Percentiles rank a stretch among this genome's conserved stretches.
Conservation (phyloP, 1,140 invertebrate species). For the Cheumatopsyche charites region DNA sequence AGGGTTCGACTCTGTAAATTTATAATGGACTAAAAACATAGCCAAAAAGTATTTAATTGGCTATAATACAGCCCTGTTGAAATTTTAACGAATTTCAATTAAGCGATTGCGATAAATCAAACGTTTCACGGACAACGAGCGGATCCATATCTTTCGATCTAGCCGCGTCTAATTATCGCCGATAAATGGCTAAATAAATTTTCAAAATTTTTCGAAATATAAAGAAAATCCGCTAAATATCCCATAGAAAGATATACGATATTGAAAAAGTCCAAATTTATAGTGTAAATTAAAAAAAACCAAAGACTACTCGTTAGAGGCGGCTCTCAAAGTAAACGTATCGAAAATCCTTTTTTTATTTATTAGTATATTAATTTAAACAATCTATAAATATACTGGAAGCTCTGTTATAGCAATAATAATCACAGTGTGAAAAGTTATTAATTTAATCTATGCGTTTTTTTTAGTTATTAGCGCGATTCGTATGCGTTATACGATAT, state of each 20-base stretch:
- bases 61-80: too few relatives aligned
- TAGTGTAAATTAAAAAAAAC: neutral
- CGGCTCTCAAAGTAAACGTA: neutral
- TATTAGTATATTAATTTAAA: constrained; percentile 9
- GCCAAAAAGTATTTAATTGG: too few relatives aligned
- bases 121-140: neutral
- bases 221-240: neutral
- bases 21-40: too few relatives aligned
- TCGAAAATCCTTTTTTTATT: neutral
- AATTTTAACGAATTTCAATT: neutral
- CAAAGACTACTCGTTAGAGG: neutral
- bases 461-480: neutral
- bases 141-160: neutral
- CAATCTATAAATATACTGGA: neutral
- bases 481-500: too few relatives aligned
- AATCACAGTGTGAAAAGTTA: neutral
- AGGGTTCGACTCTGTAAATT: too few relatives aligned
- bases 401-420: neutral
- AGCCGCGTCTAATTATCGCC: neutral
- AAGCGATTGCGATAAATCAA: constrained; percentile 13
- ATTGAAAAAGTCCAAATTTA: neutral
- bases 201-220: neutral
- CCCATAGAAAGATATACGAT: neutral
- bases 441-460: neutral
- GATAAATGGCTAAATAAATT: constrained; percentile 1